Percentiles rank a stretch among this genome's conserved stretches.
These are phyloP conservation scores for Amiota minor DNA, from an alignment of 2,888 invertebrate genomes.

Conservation along the genomic window DNA sequence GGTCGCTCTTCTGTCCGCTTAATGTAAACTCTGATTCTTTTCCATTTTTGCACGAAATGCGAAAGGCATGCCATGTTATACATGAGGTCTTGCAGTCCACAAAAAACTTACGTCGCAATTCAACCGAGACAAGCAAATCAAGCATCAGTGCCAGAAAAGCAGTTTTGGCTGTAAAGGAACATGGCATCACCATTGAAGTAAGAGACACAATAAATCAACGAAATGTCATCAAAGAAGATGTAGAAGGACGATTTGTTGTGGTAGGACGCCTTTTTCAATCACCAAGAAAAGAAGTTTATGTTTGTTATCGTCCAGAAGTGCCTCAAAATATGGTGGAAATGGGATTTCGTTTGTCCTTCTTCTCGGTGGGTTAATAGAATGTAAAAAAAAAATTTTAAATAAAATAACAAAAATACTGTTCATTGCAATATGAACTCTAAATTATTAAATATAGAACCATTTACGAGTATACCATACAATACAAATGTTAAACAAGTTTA, in stretches of 20 bases:
- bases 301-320: constrained; percentile 89
- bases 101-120: constrained; percentile 73
- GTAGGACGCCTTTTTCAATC: constrained; percentile 83
- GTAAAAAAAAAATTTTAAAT: too few relatives aligned
- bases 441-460: too few relatives aligned
- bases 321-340: constrained; percentile 93
- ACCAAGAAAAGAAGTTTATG: constrained; percentile 86
- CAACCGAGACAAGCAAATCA: constrained; percentile 37
- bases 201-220: constrained; percentile 63
- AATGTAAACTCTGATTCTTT: constrained; percentile 70
- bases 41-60: constrained; percentile 81
- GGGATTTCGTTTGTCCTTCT: constrained; percentile 82
- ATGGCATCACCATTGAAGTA: constrained; percentile 83
- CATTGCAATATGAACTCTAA: too few relatives aligned
- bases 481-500: too few relatives aligned
- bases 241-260: constrained; percentile 63
- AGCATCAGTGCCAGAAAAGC: constrained; percentile 69
- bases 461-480: too few relatives aligned
- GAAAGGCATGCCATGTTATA: constrained; percentile 81
- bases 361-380: constrained; percentile 61
- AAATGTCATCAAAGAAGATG: constrained; percentile 64
- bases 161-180: constrained; percentile 86
- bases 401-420: too few relatives aligned
- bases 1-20: constrained; percentile 59
- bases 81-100: constrained; percentile 79